These are phyloP conservation scores for Zaprionus bogoriensis DNA, from an alignment of 2,888 invertebrate species.

Conservation along the genomic window DNA sequence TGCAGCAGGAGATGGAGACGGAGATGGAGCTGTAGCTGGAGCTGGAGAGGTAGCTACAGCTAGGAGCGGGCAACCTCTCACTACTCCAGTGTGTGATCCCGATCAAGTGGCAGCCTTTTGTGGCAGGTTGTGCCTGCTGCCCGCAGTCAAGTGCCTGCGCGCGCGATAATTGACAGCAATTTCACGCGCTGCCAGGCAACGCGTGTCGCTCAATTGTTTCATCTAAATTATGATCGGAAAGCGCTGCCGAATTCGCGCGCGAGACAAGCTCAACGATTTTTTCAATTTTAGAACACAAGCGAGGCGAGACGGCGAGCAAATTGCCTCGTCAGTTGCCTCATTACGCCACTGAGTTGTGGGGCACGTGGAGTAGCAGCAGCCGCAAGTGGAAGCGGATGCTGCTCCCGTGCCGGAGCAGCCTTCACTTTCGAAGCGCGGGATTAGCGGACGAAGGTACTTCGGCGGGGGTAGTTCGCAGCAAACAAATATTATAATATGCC, in stretches of 20 bases:
- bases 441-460: conserved; percentile 42
- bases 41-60: background rate
- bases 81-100: background rate
- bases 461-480: conserved; percentile 24
- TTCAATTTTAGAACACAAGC: conserved; percentile 73
- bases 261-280: conserved; percentile 47
- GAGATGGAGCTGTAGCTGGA: background rate
- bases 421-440: conserved; percentile 21
- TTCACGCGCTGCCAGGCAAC: conserved; percentile 67
- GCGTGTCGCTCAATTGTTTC: conserved; percentile 79
- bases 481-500: conserved; percentile 37
- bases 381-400: conserved; percentile 7
- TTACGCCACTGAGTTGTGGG: conserved; percentile 79
- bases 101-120: background rate
- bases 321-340: conserved; percentile 72
- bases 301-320: conserved; percentile 76
- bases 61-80: background rate
- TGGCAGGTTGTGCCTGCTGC: background rate
- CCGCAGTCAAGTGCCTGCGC: background rate
- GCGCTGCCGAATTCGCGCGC: conserved; percentile 8
- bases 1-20: background rate
- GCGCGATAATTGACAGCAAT: conserved; percentile 67
- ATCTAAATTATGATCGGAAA: conserved; percentile 66
- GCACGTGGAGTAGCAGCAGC: conserved; percentile 59
- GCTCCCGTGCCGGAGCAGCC: conserved; percentile 1